A percentile compares a stretch with the other conserved stretches of the same genome.
Conservation (phyloP, 2,113 vertebrate species). For the Myotis davidii region DNA sequence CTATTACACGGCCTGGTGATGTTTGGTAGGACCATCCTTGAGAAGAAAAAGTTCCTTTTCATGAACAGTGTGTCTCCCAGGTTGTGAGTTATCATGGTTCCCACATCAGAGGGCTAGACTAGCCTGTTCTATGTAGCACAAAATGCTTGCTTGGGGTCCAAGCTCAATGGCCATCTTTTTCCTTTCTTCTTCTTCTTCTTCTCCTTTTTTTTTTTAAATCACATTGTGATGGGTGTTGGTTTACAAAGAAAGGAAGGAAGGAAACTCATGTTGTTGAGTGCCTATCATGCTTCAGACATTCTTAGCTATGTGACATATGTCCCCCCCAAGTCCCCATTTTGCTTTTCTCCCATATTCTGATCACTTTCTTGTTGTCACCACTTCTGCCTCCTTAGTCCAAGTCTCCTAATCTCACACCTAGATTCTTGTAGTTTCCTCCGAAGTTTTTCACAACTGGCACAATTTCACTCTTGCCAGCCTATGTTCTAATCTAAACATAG, state of each 20-base stretch:
- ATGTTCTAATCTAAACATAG: background rate
- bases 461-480: background rate
- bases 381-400: background rate
- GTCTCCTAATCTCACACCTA: background rate
- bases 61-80: background rate
- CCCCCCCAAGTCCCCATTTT: accelerated
- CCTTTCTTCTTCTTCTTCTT: background rate
- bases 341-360: background rate
- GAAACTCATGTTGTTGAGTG: background rate
- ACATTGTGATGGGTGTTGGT: background rate
- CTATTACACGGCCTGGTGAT: background rate
- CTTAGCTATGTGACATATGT: background rate
- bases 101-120: background rate
- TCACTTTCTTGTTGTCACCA: background rate
- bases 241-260: background rate
- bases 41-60: background rate
- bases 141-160: background rate
- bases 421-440: background rate
- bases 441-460: background rate
- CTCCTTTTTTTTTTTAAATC: background rate
- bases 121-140: background rate
- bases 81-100: background rate
- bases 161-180: background rate
- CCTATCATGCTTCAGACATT: background rate
- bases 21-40: background rate